Conservation (phyloP, 2,113 vertebrate genomes). For the Cebus imitator region DNA sequence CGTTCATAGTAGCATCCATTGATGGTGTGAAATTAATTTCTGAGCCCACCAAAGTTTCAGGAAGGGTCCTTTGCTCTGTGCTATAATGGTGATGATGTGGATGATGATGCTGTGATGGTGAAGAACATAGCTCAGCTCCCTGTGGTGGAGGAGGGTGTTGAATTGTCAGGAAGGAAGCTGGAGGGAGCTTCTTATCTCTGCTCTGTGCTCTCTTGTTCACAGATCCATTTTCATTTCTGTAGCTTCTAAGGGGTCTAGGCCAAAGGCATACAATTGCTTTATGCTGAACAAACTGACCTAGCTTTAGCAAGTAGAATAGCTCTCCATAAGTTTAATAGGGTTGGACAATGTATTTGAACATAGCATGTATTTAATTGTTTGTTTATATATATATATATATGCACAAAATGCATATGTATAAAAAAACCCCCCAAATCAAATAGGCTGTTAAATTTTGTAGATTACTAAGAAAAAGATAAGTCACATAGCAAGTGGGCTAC, state of each 20-base stretch:
- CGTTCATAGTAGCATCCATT: not conserved
- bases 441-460: conserved; percentile 47
- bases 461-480: not conserved
- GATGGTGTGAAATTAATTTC: not conserved
- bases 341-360: not conserved
- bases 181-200: not conserved
- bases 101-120: no score
- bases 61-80: not conserved
- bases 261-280: not conserved
- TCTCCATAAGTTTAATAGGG: not conserved
- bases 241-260: not conserved
- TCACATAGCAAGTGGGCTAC: not conserved
- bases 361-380: not conserved
- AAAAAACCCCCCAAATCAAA: not conserved
- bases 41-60: not conserved
- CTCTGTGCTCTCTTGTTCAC: not conserved
- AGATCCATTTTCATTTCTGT: not conserved
- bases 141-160: not conserved
- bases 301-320: not conserved
- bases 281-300: not conserved
- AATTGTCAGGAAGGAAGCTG: not conserved
- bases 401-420: no score
- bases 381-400: no score
- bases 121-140: not conserved
- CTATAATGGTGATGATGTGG: not conserved